Base-by-base conservation (phyloP, 2,113 vertebrate species). In the Orthonyx spaldingii region DNA sequence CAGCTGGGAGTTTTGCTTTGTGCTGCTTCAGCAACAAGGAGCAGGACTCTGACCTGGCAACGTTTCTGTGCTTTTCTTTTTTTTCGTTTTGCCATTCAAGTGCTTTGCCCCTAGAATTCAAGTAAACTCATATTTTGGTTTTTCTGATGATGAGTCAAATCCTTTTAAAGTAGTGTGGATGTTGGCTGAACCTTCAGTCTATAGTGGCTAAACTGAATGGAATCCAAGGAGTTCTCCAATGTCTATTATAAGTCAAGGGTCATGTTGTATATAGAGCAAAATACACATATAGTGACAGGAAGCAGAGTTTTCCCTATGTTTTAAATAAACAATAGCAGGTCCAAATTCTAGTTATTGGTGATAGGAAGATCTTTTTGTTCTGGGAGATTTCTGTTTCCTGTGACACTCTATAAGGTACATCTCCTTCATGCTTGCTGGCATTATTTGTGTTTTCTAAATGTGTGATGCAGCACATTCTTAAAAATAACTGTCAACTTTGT, bases 341-440 rank as follows among this genome's bases (percentile, higher is more conserved):
- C 72, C 90, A 89, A 20, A 46, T 61, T 52, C 30, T 89, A 81
- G 65, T 82, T 80, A 74, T 81, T 92, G 70, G 89, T 89, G 63
- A 84, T 96, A 37, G 60, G 86, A 95, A 90, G 60, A 66, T 94
- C 89, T 95, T 70, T 75, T 92, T 94, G 59, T 94, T 92, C 78
- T 70, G 16, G 74, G 60, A 71, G 76, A 89, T 89, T 94, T 96
- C 89, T 89, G 63, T 94, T 98, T 98, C 96, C 96, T 97, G 94
- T 82, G 64, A 69, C 77, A 86, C 47, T 61, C 78, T 64, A 15
- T 89, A 88, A 76, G 90, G 90, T 76, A 65, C 87, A 72, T 92
- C 89, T 87, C 49, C 53, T 93, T 96, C 84, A 76, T 22, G 52
- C 80, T 85, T 94, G 47, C 44, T 83, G 64, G 53, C 42, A 76